These are phyloP conservation scores for Acomys russatus DNA, from an alignment of 2,797 vertebrate genomes.

Conservation along the genomic window DNA sequence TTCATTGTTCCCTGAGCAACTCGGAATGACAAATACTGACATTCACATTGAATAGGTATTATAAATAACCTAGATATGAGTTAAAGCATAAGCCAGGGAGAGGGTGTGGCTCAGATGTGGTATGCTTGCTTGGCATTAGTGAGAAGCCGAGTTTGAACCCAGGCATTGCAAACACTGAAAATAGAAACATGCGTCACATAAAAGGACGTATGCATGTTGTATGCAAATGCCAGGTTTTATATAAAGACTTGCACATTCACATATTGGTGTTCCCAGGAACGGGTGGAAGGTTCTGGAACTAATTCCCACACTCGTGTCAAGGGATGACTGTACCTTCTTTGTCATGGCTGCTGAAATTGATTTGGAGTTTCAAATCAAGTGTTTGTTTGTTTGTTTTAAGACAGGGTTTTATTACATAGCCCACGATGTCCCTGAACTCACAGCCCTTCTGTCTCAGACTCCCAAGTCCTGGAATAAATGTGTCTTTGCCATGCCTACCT, in stretches of 20 bases:
- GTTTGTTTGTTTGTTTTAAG: neutral
- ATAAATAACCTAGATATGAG: neutral
- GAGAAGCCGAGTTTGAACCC: neutral
- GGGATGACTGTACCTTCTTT: neutral
- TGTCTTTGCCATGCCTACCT: neutral
- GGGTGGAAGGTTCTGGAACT: neutral
- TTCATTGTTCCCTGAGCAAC: neutral
- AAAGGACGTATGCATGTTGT: neutral
- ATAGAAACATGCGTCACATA: neutral
- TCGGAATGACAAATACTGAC: neutral
- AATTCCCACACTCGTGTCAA: neutral
- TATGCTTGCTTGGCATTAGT: neutral
- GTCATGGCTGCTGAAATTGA: constrained; percentile 16
- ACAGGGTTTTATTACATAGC: neutral
- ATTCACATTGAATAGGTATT: neutral
- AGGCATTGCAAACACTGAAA: neutral
- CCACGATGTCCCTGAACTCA: neutral
- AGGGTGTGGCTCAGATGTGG: neutral
- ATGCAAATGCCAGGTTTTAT: neutral
- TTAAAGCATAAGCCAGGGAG: neutral
- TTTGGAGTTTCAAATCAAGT: neutral
- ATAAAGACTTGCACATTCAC: neutral
- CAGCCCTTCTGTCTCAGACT: neutral
- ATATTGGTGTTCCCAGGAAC: neutral
- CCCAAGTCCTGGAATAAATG: neutral